Conservation (phyloP, 2,113 vertebrate species). For the Stictonetta naevosa region DNA sequence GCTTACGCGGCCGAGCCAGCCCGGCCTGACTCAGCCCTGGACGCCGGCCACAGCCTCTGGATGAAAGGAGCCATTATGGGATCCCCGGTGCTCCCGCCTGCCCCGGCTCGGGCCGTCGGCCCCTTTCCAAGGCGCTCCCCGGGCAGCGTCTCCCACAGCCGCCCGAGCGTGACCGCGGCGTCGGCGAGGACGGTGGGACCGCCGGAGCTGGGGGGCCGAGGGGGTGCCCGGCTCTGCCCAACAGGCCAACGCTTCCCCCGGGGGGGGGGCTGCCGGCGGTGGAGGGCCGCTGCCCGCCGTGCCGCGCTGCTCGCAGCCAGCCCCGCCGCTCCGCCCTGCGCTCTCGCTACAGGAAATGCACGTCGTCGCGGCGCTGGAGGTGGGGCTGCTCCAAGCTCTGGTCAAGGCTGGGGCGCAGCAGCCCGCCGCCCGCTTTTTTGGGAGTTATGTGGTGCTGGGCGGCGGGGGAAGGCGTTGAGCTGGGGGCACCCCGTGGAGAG, state of each 20-base stretch:
- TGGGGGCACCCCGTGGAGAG: not conserved
- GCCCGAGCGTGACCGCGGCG: not conserved
- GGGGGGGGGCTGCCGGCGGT: not conserved
- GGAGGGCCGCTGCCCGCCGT: constrained; percentile 9
- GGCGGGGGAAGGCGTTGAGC: no score
- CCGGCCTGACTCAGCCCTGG: constrained; percentile 6
- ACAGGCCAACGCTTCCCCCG: not conserved
- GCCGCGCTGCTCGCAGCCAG: not conserved
- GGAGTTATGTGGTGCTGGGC: not conserved
- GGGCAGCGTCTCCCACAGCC: not conserved
- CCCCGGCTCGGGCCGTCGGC: constrained; percentile 9
- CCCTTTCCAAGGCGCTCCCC: not conserved
- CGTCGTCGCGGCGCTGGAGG: constrained; percentile 63
- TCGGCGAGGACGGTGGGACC: not conserved
- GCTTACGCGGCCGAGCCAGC: not conserved
- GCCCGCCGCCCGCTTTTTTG: not conserved
- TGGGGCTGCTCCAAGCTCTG: constrained; percentile 67
- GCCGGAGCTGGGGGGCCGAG: not conserved
- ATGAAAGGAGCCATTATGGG: constrained; percentile 48
- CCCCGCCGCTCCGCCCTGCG: constrained; percentile 51
- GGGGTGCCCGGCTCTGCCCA: not conserved
- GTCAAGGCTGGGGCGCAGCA: constrained; percentile 16
- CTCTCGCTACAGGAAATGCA: constrained; percentile 76
- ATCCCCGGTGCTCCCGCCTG: constrained; percentile 22
- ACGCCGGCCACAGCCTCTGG: not conserved